Conservation (phyloP, 1,140 invertebrate species). For the Phymorhynchus buccinoides region DNA sequence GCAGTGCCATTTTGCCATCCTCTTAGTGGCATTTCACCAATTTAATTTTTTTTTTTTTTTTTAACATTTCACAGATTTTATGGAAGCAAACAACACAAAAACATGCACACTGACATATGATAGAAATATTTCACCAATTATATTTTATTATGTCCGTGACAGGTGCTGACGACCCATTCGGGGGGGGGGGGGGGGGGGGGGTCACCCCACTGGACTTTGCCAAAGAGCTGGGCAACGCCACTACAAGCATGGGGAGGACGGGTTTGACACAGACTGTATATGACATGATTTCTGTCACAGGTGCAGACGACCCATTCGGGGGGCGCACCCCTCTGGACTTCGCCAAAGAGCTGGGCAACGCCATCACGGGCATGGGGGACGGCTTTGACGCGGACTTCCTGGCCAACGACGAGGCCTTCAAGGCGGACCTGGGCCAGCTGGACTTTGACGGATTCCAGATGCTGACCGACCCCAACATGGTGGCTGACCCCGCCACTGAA, state of each 20-base stretch:
- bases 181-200: too few relatives aligned
- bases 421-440: conserved; percentile 82
- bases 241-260: conserved; percentile 74
- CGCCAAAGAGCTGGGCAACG: conserved; percentile 78
- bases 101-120: too few relatives aligned
- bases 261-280: conserved; percentile 81
- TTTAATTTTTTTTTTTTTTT: too few relatives aligned
- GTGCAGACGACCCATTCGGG: conserved; percentile 76
- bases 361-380: conserved; percentile 75
- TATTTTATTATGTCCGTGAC: conserved; percentile 58
- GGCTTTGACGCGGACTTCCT: conserved; percentile 82
- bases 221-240: conserved; percentile 78
- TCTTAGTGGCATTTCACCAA: too few relatives aligned
- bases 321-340: conserved; percentile 74
- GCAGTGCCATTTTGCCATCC: too few relatives aligned
- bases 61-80: too few relatives aligned
- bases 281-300: conserved; percentile 64
- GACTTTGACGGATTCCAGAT: conserved; percentile 91
- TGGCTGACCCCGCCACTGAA: conserved; percentile 89
- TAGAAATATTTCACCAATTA: too few relatives aligned
- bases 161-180: conserved; percentile 77
- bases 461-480: conserved; percentile 86
- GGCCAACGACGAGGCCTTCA: conserved; percentile 79
- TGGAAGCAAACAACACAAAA: too few relatives aligned
- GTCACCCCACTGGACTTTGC: conserved; percentile 76